Base-by-base conservation (phyloP, 2,888 invertebrate species). In the Villa cingulata region DNA sequence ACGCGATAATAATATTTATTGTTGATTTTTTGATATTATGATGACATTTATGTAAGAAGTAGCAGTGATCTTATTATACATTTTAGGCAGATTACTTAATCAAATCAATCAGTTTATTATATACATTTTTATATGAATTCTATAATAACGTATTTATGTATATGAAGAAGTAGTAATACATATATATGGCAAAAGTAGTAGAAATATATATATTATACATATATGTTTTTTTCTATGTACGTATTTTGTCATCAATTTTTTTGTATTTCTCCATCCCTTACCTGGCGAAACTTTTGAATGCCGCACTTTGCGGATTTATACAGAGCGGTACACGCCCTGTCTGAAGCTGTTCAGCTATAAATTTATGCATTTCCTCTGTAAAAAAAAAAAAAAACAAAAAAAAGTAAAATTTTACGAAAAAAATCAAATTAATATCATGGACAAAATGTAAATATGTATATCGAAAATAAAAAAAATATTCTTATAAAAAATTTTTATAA, bases 241-340 rank as follows among this genome's bases (percentile, higher is more conserved):
- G 9, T 6, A 6, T 27, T 27, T 6, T 27, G 9, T 27, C 9
- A 6, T 27, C 42, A 18, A 19, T 43, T 36, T 43, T 43, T 36
- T 20, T 29, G 16, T n/a, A n/a, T n/a, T n/a, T 32, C 29, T 50
- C 46, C 70, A 64, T 72, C 54, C 70, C 83, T 88, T 87, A 97
- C 96, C 94, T 97, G 78, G 95, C 91, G 83, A 98, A 98, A 80
- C 92, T 96, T 80, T 96, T 96, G 80, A 96, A 98, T 71, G 97
- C 95, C 70, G 96, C 95, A 66, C 96, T 96, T 75, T 95, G 94
- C 62, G 97, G 98, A 76, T 98, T 98, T 77, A 98, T 97, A 79
- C 97, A 97, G 61, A 98, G 79, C 58, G 98, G 97, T 61, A 98
- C 94, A 58, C 94, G 84, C 65, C 88, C 89, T 64, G 90, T 87